Conservation (phyloP, 2,113 vertebrate genomes). For the Caranx melampygus region DNA sequence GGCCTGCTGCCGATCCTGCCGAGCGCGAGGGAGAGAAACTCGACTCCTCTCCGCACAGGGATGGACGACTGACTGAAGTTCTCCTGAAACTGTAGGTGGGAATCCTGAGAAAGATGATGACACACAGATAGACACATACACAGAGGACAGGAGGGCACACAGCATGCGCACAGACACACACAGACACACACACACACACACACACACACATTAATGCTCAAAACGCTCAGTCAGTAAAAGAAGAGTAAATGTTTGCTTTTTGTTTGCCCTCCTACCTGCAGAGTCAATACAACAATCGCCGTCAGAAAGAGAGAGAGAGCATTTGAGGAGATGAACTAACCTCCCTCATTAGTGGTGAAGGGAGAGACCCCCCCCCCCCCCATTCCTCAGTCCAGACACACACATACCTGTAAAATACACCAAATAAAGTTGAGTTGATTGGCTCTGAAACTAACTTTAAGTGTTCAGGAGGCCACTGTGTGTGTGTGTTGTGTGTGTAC, state of each 20-base stretch:
- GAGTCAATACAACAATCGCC: slow-evolving; percentile 54
- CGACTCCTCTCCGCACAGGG: slow-evolving; percentile 43
- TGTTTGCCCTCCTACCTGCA: slow-evolving; percentile 64
- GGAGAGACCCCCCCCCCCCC: too few species aligned
- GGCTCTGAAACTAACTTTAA: background rate
- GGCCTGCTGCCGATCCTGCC: slow-evolving; percentile 31
- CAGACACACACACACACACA: slow-evolving; percentile 34
- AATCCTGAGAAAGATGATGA: slow-evolving; percentile 50
- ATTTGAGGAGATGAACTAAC: background rate
- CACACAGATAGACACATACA: slow-evolving; percentile 43
- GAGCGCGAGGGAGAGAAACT: background rate
- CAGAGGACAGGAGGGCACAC: slow-evolving; percentile 52
- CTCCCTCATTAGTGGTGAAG: background rate
- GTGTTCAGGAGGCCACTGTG: background rate
- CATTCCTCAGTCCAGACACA: background rate
- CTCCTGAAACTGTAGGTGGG: slow-evolving; percentile 48
- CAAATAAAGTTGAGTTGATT: background rate
- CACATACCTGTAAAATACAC: background rate
- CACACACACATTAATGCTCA: slow-evolving; percentile 28
- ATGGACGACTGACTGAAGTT: slow-evolving; percentile 30
- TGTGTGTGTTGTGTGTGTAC: slow-evolving; percentile 39
- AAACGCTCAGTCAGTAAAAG: slow-evolving; percentile 43
- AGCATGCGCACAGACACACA: slow-evolving; percentile 37
- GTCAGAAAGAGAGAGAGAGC: slow-evolving; percentile 19
- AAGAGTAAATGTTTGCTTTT: slow-evolving; percentile 74